These are phyloP conservation scores for Eupelmus urozonus DNA, from an alignment of 2,888 invertebrate species.

Conservation along the genomic window DNA sequence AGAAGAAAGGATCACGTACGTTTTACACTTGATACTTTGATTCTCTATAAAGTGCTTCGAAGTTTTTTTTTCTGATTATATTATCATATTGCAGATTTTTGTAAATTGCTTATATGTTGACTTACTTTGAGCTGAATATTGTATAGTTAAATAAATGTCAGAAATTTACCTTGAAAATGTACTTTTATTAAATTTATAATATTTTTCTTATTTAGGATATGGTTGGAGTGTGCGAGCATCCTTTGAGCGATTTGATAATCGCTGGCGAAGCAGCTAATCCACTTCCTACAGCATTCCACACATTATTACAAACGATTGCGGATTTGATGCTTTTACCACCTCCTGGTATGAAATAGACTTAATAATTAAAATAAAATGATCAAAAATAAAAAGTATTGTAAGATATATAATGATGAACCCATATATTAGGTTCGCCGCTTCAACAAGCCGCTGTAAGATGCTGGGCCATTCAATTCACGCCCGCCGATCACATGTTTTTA, in stretches of 20 bases:
- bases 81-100: no score
- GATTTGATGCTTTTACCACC: slow-evolving; percentile 94
- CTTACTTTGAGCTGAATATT: no score
- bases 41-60: no score
- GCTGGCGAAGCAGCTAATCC: slow-evolving; percentile 85
- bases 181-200: not conserved
- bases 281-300: slow-evolving; percentile 88
- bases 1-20: slow-evolving; percentile 75
- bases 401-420: slow-evolving; percentile 8
- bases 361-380: not conserved
- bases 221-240: slow-evolving; percentile 85
- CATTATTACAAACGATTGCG: slow-evolving; percentile 92
- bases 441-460: slow-evolving; percentile 95
- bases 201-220: slow-evolving; percentile 75
- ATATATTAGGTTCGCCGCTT: slow-evolving; percentile 84
- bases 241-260: slow-evolving; percentile 87
- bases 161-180: no score
- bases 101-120: no score
- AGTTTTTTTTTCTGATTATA: no score
- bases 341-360: slow-evolving; percentile 79
- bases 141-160: no score
- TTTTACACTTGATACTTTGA: not conserved
- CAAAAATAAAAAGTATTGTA: not conserved
- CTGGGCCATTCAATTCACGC: slow-evolving; percentile 93
- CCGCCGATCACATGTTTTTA: slow-evolving; percentile 93